Evolutionary conservation across 2,797 vertebrate genomes (phyloP), one percentile per base, ranked within the genome.

Genomic region (Echeneis naucrates): DNA sequence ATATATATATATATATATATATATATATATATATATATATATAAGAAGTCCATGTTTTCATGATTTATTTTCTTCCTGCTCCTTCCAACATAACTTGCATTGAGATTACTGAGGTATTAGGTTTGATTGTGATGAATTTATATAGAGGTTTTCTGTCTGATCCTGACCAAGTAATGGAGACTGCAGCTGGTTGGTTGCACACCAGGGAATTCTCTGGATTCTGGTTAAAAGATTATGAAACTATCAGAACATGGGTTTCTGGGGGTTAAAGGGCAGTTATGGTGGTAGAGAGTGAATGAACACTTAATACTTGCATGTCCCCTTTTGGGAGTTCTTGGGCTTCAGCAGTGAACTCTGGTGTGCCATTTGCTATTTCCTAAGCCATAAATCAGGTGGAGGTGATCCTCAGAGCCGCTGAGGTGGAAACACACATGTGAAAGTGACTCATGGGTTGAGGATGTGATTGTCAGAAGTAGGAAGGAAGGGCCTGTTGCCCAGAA

Each of bases 381-480:
- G 65, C 44, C 64, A 88, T 94, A 89, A 93, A 92, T 93, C 92
- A 90, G 62, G 69, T 72, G 68, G 74, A 66, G 52, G 78, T 72
- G 60, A 68, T 66, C 82, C 71, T 88, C 66, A 65, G 80, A 90
- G 79, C 64, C 87, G 45, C 54, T 65, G 52, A 37, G 74, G 77
- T 82, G 75, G 80, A 90, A 89, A 83, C 82, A 85, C 86, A 89
- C 73, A 76, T 82, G 85, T 78, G 48, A 69, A 84, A 80, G 63
- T 72, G 51, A 79, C 50, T 74, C 21, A 50, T 26, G 52, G 65
- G 64, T 48, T 50, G 68, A 72, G 54, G 72, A 52, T 70, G 68
- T 33, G 61, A 77, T 58, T 62, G 56, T 80, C 47, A 68, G 60
- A 61, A 77, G 35, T 71, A n/a, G 69, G 74, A 38, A 72, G 52